phyloP scores from a whole-genome alignment of 2,888 invertebrate species.

The Luffia ferchaultella region DNA sequence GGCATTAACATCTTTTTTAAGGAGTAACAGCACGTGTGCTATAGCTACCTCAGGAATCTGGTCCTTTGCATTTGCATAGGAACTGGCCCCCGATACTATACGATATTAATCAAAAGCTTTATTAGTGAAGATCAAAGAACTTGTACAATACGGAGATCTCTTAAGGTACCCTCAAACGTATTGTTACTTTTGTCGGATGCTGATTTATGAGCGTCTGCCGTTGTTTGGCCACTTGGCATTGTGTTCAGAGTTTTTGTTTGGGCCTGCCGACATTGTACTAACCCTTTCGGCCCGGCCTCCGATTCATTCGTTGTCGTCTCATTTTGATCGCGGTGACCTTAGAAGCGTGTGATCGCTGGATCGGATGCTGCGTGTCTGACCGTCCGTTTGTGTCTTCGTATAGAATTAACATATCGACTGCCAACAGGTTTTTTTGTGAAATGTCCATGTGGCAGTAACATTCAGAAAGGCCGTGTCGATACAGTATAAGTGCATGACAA shows the following conservation, averaged over 20 bases:
- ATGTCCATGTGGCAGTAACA: too few relatives aligned
- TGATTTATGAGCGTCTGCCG: slow-evolving; percentile 63
- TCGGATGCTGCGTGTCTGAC: slow-evolving; percentile 38
- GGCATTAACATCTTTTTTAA: slow-evolving; percentile 48
- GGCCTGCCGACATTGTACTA: not conserved
- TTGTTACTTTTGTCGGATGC: slow-evolving; percentile 65
- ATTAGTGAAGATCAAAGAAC: slow-evolving; percentile 67
- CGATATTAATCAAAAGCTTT: slow-evolving; percentile 68
- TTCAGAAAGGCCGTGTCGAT: too few relatives aligned
- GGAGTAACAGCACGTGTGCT: slow-evolving; percentile 55
- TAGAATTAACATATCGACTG: not conserved
- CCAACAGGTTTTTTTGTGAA: slow-evolving; percentile 18
- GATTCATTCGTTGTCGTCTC: slow-evolving; percentile 58
- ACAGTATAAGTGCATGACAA: too few relatives aligned
- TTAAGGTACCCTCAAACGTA: slow-evolving; percentile 66
- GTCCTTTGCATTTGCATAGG: slow-evolving; percentile 61
- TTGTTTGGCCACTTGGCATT: slow-evolving; percentile 60
- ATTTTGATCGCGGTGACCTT: slow-evolving; percentile 53
- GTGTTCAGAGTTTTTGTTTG: slow-evolving; percentile 38
- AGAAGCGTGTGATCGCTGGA: not conserved
- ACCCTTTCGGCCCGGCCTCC: slow-evolving; percentile 15
- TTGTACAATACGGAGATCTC: slow-evolving; percentile 64
- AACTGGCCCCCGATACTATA: slow-evolving; percentile 56
- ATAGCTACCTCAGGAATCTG: slow-evolving; percentile 40
- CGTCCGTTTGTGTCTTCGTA: slow-evolving; percentile 25